Evolutionary conservation across 2,113 vertebrate species (phyloP), one percentile per base, ranked within the genome.

Genomic region (Peromyscus californicus): DNA sequence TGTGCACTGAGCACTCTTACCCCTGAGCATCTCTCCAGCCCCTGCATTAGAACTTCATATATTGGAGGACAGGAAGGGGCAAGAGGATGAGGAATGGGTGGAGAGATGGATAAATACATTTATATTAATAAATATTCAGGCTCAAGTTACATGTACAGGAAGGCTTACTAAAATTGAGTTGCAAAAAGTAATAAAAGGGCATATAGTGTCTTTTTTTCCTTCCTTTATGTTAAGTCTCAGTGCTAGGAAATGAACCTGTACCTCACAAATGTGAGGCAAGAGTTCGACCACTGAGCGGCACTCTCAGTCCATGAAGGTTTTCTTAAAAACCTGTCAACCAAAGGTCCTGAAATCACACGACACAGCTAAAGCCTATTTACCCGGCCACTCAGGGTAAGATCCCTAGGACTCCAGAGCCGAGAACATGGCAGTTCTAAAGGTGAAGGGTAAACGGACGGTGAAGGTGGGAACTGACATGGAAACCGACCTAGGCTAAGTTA

Each of bases 321-420:
- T 63, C 24, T 42, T 63, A 63, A 24, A 83, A 61, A 61, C 39
- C 42, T 63, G 39, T 10, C 69, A 29, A 29, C 12, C 69, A 75
- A 79, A 63, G 24, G 70, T 79, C 7, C 78, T n/a, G 70, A 42
- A 90, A 63, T 39, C 39, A 82, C 26, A 74, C 0, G 4, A 69
- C 11, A 89, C 95, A 96, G 94, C 24, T 76, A 87, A 86, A 88
- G 75, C 36, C 61, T 24, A 63, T 65, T 22, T 54, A n/a, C 12
- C 45, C 67, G 7, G n/a, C 33, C 26, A 36, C 21, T 82, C 29
- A 19, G 57, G 22, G 8, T 29, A 65, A 19, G 59, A 42, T n/a
- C 75, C n/a, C 65, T 51, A 91, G 26, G 12, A 19, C 45, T 33
- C 10, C 75, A 11, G 63, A 83, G 74, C 26, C 57, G 31, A 67